Conservation (phyloP, 2,113 vertebrate species). For the Pleuronectes platessa region DNA sequence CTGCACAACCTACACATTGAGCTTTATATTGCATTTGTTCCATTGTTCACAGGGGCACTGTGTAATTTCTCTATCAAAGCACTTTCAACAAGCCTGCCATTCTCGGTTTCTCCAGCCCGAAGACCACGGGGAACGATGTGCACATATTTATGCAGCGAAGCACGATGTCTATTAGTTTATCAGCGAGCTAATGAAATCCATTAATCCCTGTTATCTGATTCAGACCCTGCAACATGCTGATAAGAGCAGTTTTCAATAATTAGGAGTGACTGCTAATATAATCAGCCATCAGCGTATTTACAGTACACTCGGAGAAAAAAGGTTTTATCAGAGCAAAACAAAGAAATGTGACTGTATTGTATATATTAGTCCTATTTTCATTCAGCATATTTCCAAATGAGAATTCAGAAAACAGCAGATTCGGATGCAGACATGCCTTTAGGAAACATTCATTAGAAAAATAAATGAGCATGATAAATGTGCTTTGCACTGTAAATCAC, state of each 20-base stretch:
- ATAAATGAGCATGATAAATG: no score
- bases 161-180: constrained; percentile 25
- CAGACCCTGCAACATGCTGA: constrained; percentile 21
- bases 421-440: constrained; percentile 11
- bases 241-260: constrained; percentile 35
- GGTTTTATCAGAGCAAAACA: constrained; percentile 8
- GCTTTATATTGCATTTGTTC: constrained; percentile 22
- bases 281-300: constrained; percentile 25
- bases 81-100: background rate
- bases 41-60: background rate
- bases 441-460: constrained; percentile 25
- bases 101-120: constrained; percentile 6
- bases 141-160: constrained; percentile 17
- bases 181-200: constrained; percentile 34
- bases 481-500: background rate
- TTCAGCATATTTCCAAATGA: constrained; percentile 7
- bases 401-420: constrained; percentile 10
- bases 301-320: constrained; percentile 46
- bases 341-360: constrained; percentile 1
- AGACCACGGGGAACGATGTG: background rate
- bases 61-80: constrained; percentile 31
- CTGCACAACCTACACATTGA: constrained; percentile 32
- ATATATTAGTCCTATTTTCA: background rate
- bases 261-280: constrained; percentile 26
- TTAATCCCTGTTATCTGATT: constrained; percentile 40